Evolutionary conservation across 2,113 vertebrate species (phyloP).

Genomic region (Muscicapa adusta): DNA sequence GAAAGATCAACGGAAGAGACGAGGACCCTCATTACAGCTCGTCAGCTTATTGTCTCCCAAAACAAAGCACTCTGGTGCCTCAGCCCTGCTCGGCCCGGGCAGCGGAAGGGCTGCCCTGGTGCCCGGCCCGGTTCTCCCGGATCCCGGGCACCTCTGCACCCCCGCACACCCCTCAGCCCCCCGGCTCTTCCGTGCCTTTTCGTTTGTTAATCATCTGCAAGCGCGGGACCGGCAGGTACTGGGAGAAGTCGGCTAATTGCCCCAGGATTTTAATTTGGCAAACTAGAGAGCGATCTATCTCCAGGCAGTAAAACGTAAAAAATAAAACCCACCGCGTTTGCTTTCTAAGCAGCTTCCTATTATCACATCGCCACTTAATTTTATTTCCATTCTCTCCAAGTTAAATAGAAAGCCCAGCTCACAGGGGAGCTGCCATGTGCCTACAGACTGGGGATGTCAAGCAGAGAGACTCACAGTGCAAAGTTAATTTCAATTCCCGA

Average conservation of each 20-base stretch:
- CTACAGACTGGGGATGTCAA: slow-evolving; percentile 78
- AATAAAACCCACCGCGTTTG: slow-evolving; percentile 64
- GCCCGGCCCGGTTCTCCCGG: neutral
- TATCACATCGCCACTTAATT: slow-evolving; percentile 75
- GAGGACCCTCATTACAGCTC: slow-evolving; percentile 50
- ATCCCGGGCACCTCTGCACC: neutral
- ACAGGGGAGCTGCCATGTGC: slow-evolving; percentile 79
- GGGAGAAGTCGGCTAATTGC: neutral
- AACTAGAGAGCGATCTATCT: slow-evolving; percentile 46
- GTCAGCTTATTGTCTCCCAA: slow-evolving; percentile 68
- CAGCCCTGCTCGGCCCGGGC: neutral
- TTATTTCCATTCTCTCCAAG: slow-evolving; percentile 82
- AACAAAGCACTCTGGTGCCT: slow-evolving; percentile 64
- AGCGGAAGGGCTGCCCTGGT: neutral
- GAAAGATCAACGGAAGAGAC: slow-evolving; percentile 52
- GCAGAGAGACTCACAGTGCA: slow-evolving; percentile 81
- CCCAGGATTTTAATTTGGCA: neutral
- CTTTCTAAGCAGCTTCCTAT: slow-evolving; percentile 72
- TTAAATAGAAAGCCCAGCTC: slow-evolving; percentile 78
- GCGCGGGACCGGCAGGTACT: neutral
- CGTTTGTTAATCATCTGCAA: neutral
- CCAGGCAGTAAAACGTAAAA: slow-evolving; percentile 35
- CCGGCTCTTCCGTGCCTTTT: neutral
- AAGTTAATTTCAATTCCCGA: slow-evolving; percentile 96
- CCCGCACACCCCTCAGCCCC: neutral